Base-by-base conservation (phyloP, 2,797 vertebrate genomes). In the Rallus crepitans region DNA sequence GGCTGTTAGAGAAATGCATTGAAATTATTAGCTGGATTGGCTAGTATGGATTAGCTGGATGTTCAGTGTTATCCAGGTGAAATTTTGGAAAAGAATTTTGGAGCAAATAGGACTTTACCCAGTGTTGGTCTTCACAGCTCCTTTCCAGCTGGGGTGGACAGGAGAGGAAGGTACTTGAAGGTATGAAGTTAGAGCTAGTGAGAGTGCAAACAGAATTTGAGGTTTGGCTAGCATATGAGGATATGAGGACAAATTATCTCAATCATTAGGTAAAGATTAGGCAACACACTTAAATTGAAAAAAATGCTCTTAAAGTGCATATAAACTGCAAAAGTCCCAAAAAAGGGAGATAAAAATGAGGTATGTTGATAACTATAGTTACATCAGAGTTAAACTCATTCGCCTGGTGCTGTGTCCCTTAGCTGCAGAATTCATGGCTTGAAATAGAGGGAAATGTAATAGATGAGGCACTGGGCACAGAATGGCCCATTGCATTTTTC, bases 1-100 rank as follows among this genome's bases (percentile, higher is more conserved):
- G 57, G 35, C 50, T 88, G 27, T 89, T 94, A 79, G 14, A 73
- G 79, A 93, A 89, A 71, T 91, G 35, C 17, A 45, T 91, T 89
- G 64, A 64, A 93, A 88, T 57, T 12, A 77, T 78, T 65, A 88
- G 45, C 47, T 70, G 56, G 45, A 53, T 84, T 86, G 89, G 35
- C 76, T 70, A 45, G 35, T 75, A n/a, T 39, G 21, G 47, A 48
- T 48, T 48, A 92, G 48, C 68, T 94, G 61, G 20, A 28, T 87
- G 66, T 86, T 76, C 63, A n/a, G n/a, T 90, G 48, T 27, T 87
- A 35, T 75, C 28, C 83, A 91, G 25, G 15, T 63, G 59, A 55
- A 86, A 60, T 30, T 35, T 86, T 65, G 42, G 33, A 79, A 35
- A 20, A 86, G 48, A 81, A 83, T 59, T 87, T 75, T 76, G 39